phyloP scores from a whole-genome alignment of 37 sponge, comb jelly and placozoan species.

The Beroe ovata region DNA sequence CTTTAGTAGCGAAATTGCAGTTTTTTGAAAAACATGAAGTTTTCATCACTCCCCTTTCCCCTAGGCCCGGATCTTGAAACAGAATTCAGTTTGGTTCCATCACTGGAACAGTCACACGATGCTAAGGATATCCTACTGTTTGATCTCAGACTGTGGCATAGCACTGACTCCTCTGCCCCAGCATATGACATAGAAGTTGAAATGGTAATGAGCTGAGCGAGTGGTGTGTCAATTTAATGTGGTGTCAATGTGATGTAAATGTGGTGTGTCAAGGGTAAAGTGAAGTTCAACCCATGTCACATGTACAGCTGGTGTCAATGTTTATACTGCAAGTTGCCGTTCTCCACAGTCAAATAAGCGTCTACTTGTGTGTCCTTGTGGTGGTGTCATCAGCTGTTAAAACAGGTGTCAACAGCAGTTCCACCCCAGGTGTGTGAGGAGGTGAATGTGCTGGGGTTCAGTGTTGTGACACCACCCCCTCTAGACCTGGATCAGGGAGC shows the following conservation, averaged over 20 bases:
- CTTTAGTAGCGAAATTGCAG: too few relatives aligned
- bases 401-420: not conserved
- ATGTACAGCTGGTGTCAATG: too few relatives aligned
- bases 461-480: conserved; percentile 26
- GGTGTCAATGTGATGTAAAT: too few relatives aligned
- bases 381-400: too few relatives aligned
- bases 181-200: conserved; percentile 40
- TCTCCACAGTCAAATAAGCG: not conserved
- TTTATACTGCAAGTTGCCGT: not conserved
- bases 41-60: too few relatives aligned
- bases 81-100: conserved; percentile 32
- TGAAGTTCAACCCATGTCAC: too few relatives aligned
- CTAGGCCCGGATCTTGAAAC: conserved; percentile 30
- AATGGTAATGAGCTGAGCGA: conserved; percentile 4
- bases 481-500: not conserved
- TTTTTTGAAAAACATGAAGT: too few relatives aligned
- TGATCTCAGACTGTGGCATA: conserved; percentile 46
- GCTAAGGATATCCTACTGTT: conserved; percentile 51
- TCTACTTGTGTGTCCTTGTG: not conserved
- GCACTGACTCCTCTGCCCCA: not conserved
- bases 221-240: not conserved
- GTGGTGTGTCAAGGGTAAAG: too few relatives aligned
- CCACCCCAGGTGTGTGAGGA: conserved; percentile 56
- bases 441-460: conserved; percentile 37
- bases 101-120: conserved; percentile 11